These are phyloP conservation scores for Beris chalybata DNA, from an alignment of 2,888 invertebrate genomes.

Conservation along the genomic window DNA sequence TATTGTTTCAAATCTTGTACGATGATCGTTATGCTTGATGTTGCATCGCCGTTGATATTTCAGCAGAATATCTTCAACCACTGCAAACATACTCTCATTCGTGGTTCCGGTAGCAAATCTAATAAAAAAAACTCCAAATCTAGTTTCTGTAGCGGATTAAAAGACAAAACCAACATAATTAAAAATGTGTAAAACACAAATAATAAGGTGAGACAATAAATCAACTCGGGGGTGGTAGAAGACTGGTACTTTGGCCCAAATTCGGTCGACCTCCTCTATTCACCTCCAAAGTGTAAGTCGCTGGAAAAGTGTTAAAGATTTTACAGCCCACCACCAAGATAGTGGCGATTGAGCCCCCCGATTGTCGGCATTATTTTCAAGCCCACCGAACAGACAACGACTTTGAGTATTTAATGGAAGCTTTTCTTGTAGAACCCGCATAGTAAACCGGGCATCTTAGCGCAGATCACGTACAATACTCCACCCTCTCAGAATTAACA, in stretches of 20 bases:
- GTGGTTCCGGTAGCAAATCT: slow-evolving; percentile 29
- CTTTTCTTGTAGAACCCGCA: slow-evolving; percentile 54
- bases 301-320: slow-evolving; percentile 24
- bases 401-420: slow-evolving; percentile 54
- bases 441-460: slow-evolving; percentile 55
- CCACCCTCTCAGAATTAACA: slow-evolving; percentile 45
- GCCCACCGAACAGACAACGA: slow-evolving; percentile 9
- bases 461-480: slow-evolving; percentile 50
- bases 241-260: slow-evolving; percentile 2
- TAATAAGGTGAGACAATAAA: slow-evolving; percentile 10
- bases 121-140: slow-evolving; percentile 9
- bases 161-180: not conserved
- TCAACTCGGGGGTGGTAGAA: slow-evolving; percentile 20
- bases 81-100: slow-evolving; percentile 6
- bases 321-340: slow-evolving; percentile 22
- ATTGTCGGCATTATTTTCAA: slow-evolving; percentile 1
- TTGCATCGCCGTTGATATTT: not conserved
- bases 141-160: not conserved
- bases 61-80: not conserved
- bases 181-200: not conserved
- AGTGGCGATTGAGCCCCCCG: slow-evolving; percentile 14
- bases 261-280: slow-evolving; percentile 2
- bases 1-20: slow-evolving; percentile 1
- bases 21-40: not conserved
- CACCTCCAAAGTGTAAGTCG: slow-evolving; percentile 3